Evolutionary conservation across 2,888 invertebrate genomes (phyloP).

Genomic region (Cephonodes hylas): DNA sequence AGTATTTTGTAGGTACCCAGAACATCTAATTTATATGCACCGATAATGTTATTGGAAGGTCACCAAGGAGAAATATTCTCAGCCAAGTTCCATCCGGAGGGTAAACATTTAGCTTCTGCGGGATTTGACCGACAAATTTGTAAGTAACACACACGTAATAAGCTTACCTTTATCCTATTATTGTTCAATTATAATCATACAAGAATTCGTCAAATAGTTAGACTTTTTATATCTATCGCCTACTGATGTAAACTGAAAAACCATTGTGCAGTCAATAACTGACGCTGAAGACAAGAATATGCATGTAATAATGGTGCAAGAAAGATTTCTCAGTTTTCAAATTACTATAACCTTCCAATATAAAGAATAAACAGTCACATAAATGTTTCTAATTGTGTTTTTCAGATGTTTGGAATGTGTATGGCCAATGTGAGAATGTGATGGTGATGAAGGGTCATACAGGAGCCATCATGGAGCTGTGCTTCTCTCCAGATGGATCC

Average conservation of each 20-base stretch:
- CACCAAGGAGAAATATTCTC: constrained; percentile 98
- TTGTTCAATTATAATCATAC: too few species aligned
- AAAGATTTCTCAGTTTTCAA: too few species aligned
- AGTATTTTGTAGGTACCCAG: constrained; percentile 81
- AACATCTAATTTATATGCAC: constrained; percentile 93
- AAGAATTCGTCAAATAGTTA: too few species aligned
- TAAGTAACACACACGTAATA: constrained; percentile 72
- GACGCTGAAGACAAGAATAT: too few species aligned
- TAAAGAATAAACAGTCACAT: background rate
- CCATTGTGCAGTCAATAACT: too few species aligned
- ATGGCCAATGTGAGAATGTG: constrained; percentile 98
- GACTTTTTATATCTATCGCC: too few species aligned
- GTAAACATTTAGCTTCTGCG: constrained; percentile 94
- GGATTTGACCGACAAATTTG: constrained; percentile 98
- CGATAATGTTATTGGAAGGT: constrained; percentile 97
- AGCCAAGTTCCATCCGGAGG: constrained; percentile 97
- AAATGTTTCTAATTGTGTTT: too few species aligned
- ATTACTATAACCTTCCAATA: background rate
- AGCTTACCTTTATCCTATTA: too few species aligned
- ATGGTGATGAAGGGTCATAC: constrained; percentile 96
- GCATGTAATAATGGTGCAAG: too few species aligned
- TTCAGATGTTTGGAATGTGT: constrained; percentile 96
- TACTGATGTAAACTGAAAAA: too few species aligned
- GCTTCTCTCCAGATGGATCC: constrained; percentile 92
- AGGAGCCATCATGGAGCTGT: constrained; percentile 96